Conservation (phyloP, 1,140 invertebrate species). For the Lutraria rhynchaena region DNA sequence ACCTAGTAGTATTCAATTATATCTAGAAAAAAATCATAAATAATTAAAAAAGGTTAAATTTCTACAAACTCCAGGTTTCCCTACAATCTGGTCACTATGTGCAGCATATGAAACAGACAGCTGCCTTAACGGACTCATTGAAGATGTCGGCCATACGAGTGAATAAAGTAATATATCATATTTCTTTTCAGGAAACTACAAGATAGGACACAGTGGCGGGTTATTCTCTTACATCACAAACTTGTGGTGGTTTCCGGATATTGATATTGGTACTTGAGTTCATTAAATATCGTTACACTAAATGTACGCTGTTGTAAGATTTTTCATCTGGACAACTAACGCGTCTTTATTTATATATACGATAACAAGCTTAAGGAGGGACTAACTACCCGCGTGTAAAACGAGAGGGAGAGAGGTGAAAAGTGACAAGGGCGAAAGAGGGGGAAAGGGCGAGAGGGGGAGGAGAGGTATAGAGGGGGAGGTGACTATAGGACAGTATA, state of each 20-base stretch:
- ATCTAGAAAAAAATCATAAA: too few relatives aligned
- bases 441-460: neutral
- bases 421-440: neutral
- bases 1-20: too few relatives aligned
- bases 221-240: constrained; percentile 28
- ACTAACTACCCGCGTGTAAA: neutral
- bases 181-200: constrained; percentile 7
- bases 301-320: too few relatives aligned
- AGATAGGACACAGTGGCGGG: constrained; percentile 36
- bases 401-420: neutral
- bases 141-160: too few relatives aligned
- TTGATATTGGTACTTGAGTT: neutral
- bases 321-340: neutral
- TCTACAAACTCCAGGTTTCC: too few relatives aligned
- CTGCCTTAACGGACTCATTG: too few relatives aligned
- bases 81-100: too few relatives aligned
- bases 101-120: too few relatives aligned
- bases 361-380: neutral
- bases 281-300: too few relatives aligned
- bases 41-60: too few relatives aligned
- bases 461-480: neutral
- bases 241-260: constrained; percentile 21
- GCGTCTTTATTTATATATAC: neutral
- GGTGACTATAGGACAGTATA: too few relatives aligned
- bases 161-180: too few relatives aligned